phyloP scores from a whole-genome alignment of 2,797 vertebrate species.

The Pseudocheirus occidentalis region DNA sequence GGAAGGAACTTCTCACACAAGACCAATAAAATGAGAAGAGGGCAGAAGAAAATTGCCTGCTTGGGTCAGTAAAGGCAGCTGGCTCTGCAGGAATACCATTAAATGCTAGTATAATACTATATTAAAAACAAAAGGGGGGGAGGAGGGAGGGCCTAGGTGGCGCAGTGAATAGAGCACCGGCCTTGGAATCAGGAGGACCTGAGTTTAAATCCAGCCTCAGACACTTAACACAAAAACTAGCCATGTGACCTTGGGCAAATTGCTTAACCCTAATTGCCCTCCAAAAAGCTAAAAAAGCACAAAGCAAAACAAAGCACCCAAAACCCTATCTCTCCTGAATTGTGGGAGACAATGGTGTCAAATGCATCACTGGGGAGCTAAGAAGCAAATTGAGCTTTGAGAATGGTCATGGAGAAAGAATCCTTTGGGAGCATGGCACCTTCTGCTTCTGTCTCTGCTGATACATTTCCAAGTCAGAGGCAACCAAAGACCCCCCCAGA shows the following conservation, averaged over 20 bases:
- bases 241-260: no score
- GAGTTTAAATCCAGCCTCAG: no score
- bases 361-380: neutral
- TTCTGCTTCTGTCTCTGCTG: neutral
- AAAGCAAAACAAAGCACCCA: neutral
- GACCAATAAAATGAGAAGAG: slow-evolving; percentile 30
- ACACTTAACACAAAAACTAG: no score
- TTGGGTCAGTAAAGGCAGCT: slow-evolving; percentile 50
- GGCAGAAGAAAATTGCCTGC: neutral
- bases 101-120: neutral
- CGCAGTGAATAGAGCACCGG: no score
- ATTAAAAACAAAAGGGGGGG: neutral
- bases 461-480: neutral
- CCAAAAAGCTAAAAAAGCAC: no score
- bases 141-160: no score
- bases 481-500: neutral
- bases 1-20: slow-evolving; percentile 35
- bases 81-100: slow-evolving; percentile 28
- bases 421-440: neutral
- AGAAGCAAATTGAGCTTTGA: neutral
- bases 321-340: neutral
- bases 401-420: neutral
- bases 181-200: no score
- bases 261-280: no score
- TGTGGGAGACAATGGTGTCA: slow-evolving; percentile 2